These are phyloP conservation scores for Drosophila nasuta DNA, from an alignment of 1,140 invertebrate genomes.

Conservation along the genomic window DNA sequence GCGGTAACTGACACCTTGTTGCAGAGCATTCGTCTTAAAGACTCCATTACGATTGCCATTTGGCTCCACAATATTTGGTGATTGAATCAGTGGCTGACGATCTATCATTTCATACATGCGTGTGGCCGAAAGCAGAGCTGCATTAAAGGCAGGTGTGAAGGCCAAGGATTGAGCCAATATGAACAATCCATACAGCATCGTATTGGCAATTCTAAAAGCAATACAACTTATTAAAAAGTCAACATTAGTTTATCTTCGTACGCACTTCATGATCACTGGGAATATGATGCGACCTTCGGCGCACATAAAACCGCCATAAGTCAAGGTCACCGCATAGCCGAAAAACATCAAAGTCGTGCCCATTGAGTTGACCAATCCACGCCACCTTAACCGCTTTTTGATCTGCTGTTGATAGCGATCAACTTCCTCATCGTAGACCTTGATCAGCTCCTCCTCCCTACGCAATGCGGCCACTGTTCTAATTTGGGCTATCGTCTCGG, in stretches of 20 bases:
- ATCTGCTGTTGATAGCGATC: slow-evolving; percentile 86
- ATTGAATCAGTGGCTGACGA: slow-evolving; percentile 86
- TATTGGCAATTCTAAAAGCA: slow-evolving; percentile 90
- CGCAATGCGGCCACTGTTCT: slow-evolving; percentile 90
- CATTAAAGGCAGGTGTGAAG: slow-evolving; percentile 94
- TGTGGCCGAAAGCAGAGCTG: slow-evolving; percentile 92
- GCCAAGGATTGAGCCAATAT: slow-evolving; percentile 93
- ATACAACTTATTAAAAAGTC: not conserved
- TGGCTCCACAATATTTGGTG: slow-evolving; percentile 47
- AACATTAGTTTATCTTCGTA: not conserved
- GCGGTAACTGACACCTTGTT: slow-evolving; percentile 89
- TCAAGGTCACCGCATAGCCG: slow-evolving; percentile 92
- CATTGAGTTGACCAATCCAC: slow-evolving; percentile 92
- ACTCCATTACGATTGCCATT: slow-evolving; percentile 81
- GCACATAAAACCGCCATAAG: slow-evolving; percentile 93
- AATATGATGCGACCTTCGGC: slow-evolving; percentile 76
- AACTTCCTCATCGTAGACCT: slow-evolving; percentile 87
- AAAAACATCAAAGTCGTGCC: slow-evolving; percentile 93
- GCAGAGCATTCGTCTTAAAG: slow-evolving; percentile 86
- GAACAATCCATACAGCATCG: slow-evolving; percentile 94
- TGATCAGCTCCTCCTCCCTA: slow-evolving; percentile 85
- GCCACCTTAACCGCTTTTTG: slow-evolving; percentile 88
- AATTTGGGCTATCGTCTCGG: slow-evolving; percentile 92
- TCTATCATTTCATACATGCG: slow-evolving; percentile 89
- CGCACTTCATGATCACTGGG: slow-evolving; percentile 91